These are phyloP conservation scores for Hylia prasina DNA, from an alignment of 2,113 vertebrate species.

Conservation along the genomic window DNA sequence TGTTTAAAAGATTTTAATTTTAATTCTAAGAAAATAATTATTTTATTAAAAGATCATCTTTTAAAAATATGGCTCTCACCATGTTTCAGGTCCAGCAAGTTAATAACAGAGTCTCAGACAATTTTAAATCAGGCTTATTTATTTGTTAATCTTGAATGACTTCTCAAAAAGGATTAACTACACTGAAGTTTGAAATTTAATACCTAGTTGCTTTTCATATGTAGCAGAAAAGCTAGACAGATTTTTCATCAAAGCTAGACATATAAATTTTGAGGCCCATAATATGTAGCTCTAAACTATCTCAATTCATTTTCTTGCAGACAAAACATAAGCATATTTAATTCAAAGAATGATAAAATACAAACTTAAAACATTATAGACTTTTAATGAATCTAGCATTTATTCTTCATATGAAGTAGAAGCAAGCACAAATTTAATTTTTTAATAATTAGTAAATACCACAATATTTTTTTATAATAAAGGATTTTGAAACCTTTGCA, in stretches of 20 bases:
- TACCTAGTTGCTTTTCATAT: background rate
- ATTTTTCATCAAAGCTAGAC: background rate
- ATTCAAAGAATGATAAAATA: background rate
- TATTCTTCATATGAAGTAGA: background rate
- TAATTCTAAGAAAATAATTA: background rate
- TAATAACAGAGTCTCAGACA: background rate
- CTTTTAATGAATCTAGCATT: background rate
- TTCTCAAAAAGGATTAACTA: constrained; percentile 34
- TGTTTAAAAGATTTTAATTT: background rate
- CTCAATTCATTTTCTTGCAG: background rate
- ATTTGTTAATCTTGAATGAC: background rate
- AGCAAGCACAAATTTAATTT: background rate
- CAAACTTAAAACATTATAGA: background rate
- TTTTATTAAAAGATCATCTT: background rate
- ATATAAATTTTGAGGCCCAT: background rate
- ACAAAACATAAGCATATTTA: background rate
- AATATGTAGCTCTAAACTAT: background rate
- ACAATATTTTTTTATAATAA: background rate
- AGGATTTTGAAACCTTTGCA: background rate
- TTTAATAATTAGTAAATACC: background rate
- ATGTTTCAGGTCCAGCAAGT: background rate
- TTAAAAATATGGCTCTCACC: background rate
- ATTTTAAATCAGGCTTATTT: background rate
- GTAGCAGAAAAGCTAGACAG: constrained; percentile 1
- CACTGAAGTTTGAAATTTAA: constrained; percentile 8